Percentiles rank a stretch among this genome's conserved stretches.
These are phyloP conservation scores for Xestia c-nigrum DNA, from an alignment of 2,888 invertebrate genomes.

Conservation along the genomic window DNA sequence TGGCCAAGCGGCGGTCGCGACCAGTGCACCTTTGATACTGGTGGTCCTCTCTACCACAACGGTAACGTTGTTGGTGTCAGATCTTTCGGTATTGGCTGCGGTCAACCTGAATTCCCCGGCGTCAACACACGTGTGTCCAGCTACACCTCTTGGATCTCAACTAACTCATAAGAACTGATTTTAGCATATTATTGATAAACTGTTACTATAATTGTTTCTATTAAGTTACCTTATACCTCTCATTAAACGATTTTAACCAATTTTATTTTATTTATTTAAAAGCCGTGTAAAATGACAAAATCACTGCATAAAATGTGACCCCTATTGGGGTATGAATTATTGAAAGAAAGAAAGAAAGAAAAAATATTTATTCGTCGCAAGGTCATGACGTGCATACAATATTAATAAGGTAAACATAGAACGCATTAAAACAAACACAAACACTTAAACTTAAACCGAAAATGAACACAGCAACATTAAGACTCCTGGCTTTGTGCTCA, in stretches of 20 bases:
- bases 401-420: too few species aligned
- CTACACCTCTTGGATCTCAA: slow-evolving; percentile 74
- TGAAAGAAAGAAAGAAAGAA: too few species aligned
- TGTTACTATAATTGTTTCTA: too few species aligned
- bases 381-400: too few species aligned
- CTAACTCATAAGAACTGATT: slow-evolving; percentile 65
- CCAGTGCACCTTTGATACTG: slow-evolving; percentile 81
- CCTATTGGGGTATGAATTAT: neutral
- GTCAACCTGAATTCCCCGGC: slow-evolving; percentile 69
- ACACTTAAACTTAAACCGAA: too few species aligned
- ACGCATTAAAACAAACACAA: too few species aligned
- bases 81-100: slow-evolving; percentile 73
- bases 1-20: slow-evolving; percentile 79
- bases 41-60: slow-evolving; percentile 80
- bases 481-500: neutral
- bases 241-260: neutral
- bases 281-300: neutral
- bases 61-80: slow-evolving; percentile 72
- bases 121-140: slow-evolving; percentile 75
- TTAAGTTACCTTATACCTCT: neutral
- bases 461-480: too few species aligned
- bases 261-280: neutral
- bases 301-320: neutral
- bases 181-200: neutral
- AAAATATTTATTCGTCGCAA: too few species aligned